Evolutionary conservation across 2,888 invertebrate genomes (phyloP).

Genomic region (Tigriopus californicus): DNA sequence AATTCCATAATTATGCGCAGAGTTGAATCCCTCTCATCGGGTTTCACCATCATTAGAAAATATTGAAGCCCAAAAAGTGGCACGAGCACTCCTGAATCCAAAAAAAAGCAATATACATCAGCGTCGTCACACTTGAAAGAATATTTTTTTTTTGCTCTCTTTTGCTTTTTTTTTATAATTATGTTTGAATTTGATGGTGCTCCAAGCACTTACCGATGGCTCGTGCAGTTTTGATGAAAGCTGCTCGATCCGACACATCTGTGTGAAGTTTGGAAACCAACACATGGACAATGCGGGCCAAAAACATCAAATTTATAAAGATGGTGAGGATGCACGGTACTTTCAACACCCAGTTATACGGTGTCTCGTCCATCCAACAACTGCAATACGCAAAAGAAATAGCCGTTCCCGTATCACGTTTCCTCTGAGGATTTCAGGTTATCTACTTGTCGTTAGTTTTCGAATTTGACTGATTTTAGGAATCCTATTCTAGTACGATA

Average conservation of each 20-base stretch:
- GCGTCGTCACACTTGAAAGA: neutral
- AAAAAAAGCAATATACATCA: neutral
- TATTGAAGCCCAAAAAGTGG: conserved; percentile 13
- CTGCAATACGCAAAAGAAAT: too few relatives aligned
- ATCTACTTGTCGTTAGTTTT: too few relatives aligned
- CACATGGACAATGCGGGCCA: conserved; percentile 73
- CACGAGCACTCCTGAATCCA: neutral
- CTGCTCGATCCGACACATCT: conserved; percentile 4
- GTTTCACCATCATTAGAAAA: conserved; percentile 5
- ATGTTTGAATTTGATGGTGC: neutral
- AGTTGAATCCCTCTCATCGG: neutral
- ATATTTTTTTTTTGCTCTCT: neutral
- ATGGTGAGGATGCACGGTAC: conserved; percentile 59
- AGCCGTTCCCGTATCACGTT: too few relatives aligned
- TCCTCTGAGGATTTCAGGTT: too few relatives aligned
- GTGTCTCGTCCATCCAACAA: conserved; percentile 38
- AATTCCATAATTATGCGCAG: neutral
- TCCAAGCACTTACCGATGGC: conserved; percentile 8
- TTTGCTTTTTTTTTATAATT: neutral
- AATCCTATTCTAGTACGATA: too few relatives aligned
- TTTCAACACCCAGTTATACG: conserved; percentile 49
- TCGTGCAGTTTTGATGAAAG: conserved; percentile 11
- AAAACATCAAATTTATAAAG: conserved; percentile 58
- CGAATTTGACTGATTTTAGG: too few relatives aligned
- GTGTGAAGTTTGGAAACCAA: conserved; percentile 48